A percentile compares a stretch with the other conserved stretches of the same genome.
Conservation (phyloP, 1,140 invertebrate species). For the Brachionus manjavacas region DNA sequence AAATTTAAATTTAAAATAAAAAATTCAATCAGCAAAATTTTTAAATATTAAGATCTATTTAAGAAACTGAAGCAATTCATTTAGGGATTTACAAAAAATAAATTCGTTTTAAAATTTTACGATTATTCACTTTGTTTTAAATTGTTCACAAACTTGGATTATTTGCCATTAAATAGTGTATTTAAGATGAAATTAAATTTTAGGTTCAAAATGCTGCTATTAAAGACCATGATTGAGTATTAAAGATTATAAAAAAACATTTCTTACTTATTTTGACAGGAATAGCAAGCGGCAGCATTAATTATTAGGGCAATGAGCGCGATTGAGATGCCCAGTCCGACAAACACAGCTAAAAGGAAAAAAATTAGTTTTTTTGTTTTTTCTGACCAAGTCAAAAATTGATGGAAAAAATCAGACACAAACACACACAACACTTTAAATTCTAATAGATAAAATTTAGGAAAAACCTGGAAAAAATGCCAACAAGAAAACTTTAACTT, state of each 20-base stretch:
- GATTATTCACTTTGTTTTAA: too few species aligned
- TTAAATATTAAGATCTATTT: too few species aligned
- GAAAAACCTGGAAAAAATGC: not conserved
- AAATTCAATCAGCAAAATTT: too few species aligned
- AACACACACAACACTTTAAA: constrained; percentile 5
- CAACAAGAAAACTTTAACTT: constrained; percentile 23
- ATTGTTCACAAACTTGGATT: not conserved
- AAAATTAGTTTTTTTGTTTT: not conserved
- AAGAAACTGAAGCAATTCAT: too few species aligned
- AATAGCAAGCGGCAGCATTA: constrained; percentile 38
- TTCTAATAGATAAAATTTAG: not conserved
- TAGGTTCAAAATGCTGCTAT: too few species aligned
- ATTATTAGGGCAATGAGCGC: constrained; percentile 28
- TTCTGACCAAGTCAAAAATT: not conserved
- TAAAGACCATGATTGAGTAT: not conserved
- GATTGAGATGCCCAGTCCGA: constrained; percentile 41
- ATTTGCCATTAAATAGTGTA: too few species aligned
- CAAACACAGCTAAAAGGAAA: constrained; percentile 39
- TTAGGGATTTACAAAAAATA: too few species aligned
- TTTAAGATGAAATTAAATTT: too few species aligned
- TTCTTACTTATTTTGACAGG: constrained; percentile 41
- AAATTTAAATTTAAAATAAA: too few species aligned
- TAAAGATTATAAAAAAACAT: not conserved
- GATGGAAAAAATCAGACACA: not conserved
- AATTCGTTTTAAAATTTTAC: too few species aligned